Evolutionary conservation across 2,113 vertebrate genomes (phyloP).

Genomic region (Gymnobelideus leadbeateri): DNA sequence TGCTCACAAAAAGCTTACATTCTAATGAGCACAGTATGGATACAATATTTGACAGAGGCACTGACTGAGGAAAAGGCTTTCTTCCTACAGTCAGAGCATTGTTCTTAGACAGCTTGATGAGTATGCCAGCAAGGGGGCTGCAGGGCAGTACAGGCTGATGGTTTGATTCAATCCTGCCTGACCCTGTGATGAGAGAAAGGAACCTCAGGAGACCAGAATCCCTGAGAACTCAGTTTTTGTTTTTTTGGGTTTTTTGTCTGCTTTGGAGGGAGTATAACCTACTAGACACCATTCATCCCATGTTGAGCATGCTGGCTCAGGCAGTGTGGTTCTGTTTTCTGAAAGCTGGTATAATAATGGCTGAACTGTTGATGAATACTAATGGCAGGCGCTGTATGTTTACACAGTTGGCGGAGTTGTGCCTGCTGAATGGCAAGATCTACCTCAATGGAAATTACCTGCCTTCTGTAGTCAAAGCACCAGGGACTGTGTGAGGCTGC

Average conservation of each 20-base stretch:
- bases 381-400: not conserved
- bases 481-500: not conserved
- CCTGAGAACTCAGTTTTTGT: not conserved
- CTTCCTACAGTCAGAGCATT: not conserved
- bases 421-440: not conserved
- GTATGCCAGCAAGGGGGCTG: not conserved
- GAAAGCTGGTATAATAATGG: not conserved
- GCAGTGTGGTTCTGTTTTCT: not conserved
- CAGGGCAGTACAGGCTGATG: not conserved
- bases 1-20: not conserved
- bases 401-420: not conserved
- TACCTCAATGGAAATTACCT: constrained; percentile 6
- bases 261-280: not conserved
- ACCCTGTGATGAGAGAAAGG: not conserved
- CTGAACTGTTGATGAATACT: not conserved
- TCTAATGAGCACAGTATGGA: not conserved
- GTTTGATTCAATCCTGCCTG: not conserved
- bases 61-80: not conserved
- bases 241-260: not conserved
- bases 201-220: not conserved
- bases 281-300: not conserved
- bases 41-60: not conserved
- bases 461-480: not conserved
- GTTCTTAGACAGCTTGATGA: not conserved
- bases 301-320: not conserved